Percentiles rank a stretch among this genome's conserved stretches.
phyloP scores from a whole-genome alignment of 2,888 invertebrate species.

The Desoria tigrina region DNA sequence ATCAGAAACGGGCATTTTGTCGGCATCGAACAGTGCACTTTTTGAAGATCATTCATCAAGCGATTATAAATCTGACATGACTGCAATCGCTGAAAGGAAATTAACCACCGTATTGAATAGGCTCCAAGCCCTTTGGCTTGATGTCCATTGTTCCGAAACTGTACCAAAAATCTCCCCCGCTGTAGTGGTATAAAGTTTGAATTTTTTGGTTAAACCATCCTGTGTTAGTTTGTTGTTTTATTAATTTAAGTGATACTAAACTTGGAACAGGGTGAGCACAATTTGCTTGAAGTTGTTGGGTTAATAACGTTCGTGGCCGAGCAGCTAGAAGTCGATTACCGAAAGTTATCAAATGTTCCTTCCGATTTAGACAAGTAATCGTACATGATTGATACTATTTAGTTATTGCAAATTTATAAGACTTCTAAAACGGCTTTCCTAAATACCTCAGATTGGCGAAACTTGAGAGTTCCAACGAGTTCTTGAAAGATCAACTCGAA shows the following conservation, averaged over 20 bases:
- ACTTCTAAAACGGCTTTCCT: too few species aligned
- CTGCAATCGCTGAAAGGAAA: slow-evolving; percentile 22
- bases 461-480: slow-evolving; percentile 28
- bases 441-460: neutral
- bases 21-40: neutral
- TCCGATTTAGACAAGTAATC: slow-evolving; percentile 22
- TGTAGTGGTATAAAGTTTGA: too few species aligned
- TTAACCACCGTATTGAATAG: slow-evolving; percentile 17
- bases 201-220: neutral
- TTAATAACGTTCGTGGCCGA: slow-evolving; percentile 29
- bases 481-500: slow-evolving; percentile 34
- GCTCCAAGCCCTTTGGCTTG: slow-evolving; percentile 31
- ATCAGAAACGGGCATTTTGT: neutral
- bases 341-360: neutral
- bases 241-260: neutral
- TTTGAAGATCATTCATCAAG: too few species aligned
- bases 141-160: neutral
- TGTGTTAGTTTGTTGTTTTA: neutral
- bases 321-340: slow-evolving; percentile 35
- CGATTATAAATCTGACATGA: slow-evolving; percentile 4
- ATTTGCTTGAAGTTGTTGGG: slow-evolving; percentile 21
- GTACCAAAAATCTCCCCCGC: too few species aligned
- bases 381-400: too few species aligned
- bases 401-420: too few species aligned
- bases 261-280: slow-evolving; percentile 19